Conservation (phyloP, 2,797 vertebrate genomes). For the Cirrhinus molitorella region DNA sequence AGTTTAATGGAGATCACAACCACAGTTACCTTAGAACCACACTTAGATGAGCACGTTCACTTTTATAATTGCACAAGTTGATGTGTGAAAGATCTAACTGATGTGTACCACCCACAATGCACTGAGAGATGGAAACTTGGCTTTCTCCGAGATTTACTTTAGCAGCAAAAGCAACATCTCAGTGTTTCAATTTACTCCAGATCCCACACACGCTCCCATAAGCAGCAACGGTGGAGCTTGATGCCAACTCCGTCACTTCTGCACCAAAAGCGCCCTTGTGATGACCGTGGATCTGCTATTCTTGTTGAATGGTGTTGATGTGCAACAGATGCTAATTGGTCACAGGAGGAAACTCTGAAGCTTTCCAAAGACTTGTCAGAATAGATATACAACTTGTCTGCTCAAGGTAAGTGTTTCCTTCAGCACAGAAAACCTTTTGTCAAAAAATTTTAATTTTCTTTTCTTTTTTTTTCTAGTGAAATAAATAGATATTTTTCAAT, state of each 20-base stretch:
- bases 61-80: constrained; percentile 2
- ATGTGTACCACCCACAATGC: constrained; percentile 35
- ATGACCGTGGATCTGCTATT: constrained; percentile 35
- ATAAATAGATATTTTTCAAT: constrained; percentile 14
- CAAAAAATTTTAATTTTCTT: constrained; percentile 39
- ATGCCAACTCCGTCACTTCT: constrained; percentile 28
- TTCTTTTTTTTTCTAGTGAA: constrained; percentile 34
- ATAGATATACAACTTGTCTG: constrained; percentile 61
- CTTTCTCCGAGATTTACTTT: constrained; percentile 30
- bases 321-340: constrained; percentile 73
- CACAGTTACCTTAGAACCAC: not conserved
- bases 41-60: constrained; percentile 20
- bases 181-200: constrained; percentile 35
- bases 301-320: constrained; percentile 19
- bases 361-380: constrained; percentile 71
- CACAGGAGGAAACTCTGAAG: constrained; percentile 70
- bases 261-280: constrained; percentile 29
- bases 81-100: constrained; percentile 40
- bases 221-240: constrained; percentile 10
- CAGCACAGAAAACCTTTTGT: constrained; percentile 59
- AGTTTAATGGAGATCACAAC: not conserved
- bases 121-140: constrained; percentile 34
- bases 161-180: constrained; percentile 40
- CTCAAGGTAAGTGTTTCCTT: constrained; percentile 43
- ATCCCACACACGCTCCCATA: constrained; percentile 18